phyloP scores from a whole-genome alignment of 2,113 vertebrate species.

The Gopherus flavomarginatus region DNA sequence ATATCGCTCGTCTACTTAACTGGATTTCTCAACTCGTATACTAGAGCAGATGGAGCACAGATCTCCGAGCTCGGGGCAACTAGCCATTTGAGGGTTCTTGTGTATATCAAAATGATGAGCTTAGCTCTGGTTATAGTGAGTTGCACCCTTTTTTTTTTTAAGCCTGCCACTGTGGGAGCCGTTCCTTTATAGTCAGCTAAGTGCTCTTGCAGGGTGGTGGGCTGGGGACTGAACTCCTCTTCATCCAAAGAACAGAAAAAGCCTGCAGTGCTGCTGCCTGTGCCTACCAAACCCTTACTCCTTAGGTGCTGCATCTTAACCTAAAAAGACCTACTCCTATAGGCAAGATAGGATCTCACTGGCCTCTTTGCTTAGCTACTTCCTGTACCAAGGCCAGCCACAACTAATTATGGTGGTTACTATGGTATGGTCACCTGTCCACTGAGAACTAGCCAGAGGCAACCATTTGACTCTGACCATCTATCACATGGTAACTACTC shows the following conservation, averaged over 20 bases:
- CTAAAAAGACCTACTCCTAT: background rate
- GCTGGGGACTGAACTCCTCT: background rate
- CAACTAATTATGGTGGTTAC: background rate
- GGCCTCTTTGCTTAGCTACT: background rate
- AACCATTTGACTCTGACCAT: background rate
- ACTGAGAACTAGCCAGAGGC: background rate
- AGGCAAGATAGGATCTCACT: background rate
- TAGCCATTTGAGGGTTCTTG: background rate
- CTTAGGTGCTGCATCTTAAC: too few relatives aligned
- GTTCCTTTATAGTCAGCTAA: background rate
- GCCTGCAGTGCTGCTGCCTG: background rate
- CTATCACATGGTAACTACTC: background rate
- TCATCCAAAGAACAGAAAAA: too few relatives aligned
- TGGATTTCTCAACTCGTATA: background rate
- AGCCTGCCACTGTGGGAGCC: too few relatives aligned
- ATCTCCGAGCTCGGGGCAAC: background rate
- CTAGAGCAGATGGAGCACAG: background rate
- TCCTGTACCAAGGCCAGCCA: background rate
- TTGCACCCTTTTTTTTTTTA: background rate
- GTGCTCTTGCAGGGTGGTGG: background rate
- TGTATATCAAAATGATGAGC: background rate
- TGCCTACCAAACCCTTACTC: background rate
- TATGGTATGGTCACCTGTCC: background rate
- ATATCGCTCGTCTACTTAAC: background rate
- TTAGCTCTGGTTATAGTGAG: background rate